phyloP scores from a whole-genome alignment of 2,113 vertebrate genomes.

The Corythornis vintsioides region DNA sequence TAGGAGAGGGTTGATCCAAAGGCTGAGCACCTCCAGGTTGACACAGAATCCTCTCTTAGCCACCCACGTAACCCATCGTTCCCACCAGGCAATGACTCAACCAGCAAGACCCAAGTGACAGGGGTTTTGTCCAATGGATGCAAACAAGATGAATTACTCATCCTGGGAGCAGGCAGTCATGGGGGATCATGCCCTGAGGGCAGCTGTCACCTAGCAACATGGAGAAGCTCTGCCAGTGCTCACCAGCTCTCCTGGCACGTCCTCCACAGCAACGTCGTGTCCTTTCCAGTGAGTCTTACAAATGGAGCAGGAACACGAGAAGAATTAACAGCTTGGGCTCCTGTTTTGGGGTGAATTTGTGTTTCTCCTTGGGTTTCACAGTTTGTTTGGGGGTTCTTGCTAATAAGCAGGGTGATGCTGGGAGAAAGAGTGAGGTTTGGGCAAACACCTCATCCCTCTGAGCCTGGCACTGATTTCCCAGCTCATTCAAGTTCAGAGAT shows the following conservation, averaged over 20 bases:
- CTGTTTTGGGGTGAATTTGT: background rate
- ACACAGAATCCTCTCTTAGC: background rate
- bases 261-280: background rate
- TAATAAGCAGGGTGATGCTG: background rate
- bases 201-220: background rate
- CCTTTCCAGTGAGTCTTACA: background rate
- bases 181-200: background rate
- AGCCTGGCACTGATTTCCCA: background rate
- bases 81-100: background rate
- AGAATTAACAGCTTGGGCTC: background rate
- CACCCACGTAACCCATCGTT: background rate
- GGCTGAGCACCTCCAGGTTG: background rate
- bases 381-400: background rate
- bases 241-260: background rate
- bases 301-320: fast-evolving
- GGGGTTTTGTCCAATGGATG: background rate
- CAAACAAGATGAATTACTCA: background rate
- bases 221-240: background rate
- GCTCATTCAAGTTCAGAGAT: background rate
- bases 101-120: background rate
- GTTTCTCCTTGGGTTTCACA: background rate
- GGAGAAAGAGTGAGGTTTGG: background rate
- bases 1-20: background rate
- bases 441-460: background rate
- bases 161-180: background rate